Evolutionary conservation across 2,797 vertebrate genomes (phyloP).

Genomic region (Enteromius fasciolatus): DNA sequence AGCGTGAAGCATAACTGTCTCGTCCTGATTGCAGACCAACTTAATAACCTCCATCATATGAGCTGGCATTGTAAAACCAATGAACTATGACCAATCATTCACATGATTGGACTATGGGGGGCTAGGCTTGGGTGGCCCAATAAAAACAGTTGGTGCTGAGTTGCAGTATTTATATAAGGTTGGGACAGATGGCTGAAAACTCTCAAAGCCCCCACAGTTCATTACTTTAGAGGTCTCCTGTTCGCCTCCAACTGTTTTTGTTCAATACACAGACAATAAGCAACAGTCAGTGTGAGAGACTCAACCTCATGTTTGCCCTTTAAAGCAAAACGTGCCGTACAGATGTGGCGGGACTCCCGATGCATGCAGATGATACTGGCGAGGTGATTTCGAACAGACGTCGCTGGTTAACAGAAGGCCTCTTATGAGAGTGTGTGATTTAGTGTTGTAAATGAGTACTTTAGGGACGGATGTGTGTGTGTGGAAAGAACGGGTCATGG

Average conservation of each 20-base stretch:
- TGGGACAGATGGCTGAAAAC: conserved; percentile 64
- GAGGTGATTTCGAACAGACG: conserved; percentile 1
- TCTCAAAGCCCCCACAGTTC: conserved; percentile 53
- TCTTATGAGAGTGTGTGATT: conserved; percentile 26
- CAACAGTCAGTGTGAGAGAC: conserved; percentile 29
- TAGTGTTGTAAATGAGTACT: conserved; percentile 24
- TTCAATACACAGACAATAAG: conserved; percentile 44
- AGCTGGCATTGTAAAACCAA: conserved; percentile 72
- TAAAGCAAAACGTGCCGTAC: conserved; percentile 23
- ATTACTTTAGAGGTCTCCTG: conserved; percentile 25
- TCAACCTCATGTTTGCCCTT: conserved; percentile 36
- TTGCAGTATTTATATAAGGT: conserved; percentile 66
- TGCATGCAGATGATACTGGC: not conserved
- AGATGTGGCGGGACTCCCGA: conserved; percentile 26
- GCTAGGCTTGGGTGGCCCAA: conserved; percentile 51
- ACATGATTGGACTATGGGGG: conserved; percentile 68
- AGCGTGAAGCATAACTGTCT: conserved; percentile 72
- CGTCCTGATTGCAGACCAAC: conserved; percentile 71
- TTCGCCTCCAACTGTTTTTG: conserved; percentile 31
- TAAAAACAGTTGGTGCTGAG: conserved; percentile 56
- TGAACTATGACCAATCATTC: conserved; percentile 75
- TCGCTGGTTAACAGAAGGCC: conserved; percentile 32
- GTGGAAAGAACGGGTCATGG: conserved; percentile 26
- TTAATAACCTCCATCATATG: conserved; percentile 74
- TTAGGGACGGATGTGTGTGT: conserved; percentile 2